Conservation (phyloP, 2,797 vertebrate species). For the Pachyuromys duprasi region DNA sequence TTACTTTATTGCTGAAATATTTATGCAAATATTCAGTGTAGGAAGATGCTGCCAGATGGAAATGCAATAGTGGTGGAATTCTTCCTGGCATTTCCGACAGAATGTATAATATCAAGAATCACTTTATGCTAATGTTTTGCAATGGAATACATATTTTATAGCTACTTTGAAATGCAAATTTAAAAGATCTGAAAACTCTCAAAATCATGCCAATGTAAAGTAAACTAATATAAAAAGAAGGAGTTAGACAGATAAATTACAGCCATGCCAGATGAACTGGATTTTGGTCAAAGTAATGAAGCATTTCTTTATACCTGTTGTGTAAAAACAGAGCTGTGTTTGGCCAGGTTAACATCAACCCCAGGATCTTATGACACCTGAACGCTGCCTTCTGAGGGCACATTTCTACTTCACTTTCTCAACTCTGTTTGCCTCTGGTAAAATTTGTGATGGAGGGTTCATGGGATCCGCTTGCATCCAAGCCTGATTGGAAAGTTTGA, state of each 20-base stretch:
- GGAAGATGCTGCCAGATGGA: conserved; percentile 88
- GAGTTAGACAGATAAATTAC: conserved; percentile 75
- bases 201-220: conserved; percentile 82
- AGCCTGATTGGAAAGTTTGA: not conserved
- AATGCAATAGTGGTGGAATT: conserved; percentile 86
- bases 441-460: not conserved
- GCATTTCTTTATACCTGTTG: conserved; percentile 61
- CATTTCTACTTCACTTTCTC: not conserved
- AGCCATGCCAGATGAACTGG: conserved; percentile 46
- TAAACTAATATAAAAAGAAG: conserved; percentile 81
- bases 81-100: conserved; percentile 87
- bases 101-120: conserved; percentile 84
- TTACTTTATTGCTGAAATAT: conserved; percentile 89
- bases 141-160: conserved; percentile 85
- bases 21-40: conserved; percentile 88
- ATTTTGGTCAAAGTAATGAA: conserved; percentile 71
- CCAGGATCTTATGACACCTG: not conserved
- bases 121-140: conserved; percentile 87
- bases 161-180: conserved; percentile 89
- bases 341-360: conserved; percentile 56
- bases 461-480: not conserved
- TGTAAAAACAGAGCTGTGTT: conserved; percentile 71
- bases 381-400: conserved; percentile 54
- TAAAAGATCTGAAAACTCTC: conserved; percentile 79
- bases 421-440: conserved; percentile 3